A percentile compares a stretch with the other conserved stretches of the same genome.
Evolutionary conservation across 2,797 vertebrate genomes (phyloP).

Genomic region (Peromyscus melanophrys): DNA sequence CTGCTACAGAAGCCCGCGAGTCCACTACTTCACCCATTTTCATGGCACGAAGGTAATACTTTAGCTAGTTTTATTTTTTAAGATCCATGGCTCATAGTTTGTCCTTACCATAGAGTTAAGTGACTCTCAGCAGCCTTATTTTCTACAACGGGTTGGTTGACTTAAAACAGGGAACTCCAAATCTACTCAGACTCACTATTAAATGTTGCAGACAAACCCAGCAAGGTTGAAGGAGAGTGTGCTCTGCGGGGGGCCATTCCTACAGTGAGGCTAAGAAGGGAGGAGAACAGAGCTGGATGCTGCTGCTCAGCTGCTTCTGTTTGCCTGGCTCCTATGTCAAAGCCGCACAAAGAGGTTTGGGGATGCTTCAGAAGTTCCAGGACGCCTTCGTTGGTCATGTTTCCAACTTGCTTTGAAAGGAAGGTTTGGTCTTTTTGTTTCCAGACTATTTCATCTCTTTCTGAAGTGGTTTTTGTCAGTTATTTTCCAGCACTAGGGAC

Average conservation of each 20-base stretch:
- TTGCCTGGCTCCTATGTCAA: neutral
- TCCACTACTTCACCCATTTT: neutral
- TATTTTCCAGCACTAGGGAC: neutral
- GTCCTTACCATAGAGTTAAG: neutral
- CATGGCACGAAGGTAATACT: neutral
- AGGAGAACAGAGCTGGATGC: neutral
- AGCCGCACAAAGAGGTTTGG: neutral
- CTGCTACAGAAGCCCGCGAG: neutral
- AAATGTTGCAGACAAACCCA: neutral
- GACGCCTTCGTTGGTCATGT: neutral
- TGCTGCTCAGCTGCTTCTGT: neutral
- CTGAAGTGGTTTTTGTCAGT: neutral
- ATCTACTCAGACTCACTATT: neutral
- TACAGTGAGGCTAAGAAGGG: neutral
- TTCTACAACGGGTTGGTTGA: neutral
- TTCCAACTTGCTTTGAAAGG: constrained; percentile 16
- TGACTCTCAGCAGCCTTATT: neutral
- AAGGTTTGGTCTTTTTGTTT: neutral
- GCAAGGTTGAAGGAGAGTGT: neutral
- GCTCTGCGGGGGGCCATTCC: neutral
- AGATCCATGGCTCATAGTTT: neutral
- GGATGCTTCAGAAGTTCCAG: neutral
- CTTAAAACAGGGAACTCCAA: constrained; percentile 20
- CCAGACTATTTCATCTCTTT: neutral
- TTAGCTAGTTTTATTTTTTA: neutral